phyloP scores from a whole-genome alignment of 2,113 vertebrate species.

The Podarcis muralis region DNA sequence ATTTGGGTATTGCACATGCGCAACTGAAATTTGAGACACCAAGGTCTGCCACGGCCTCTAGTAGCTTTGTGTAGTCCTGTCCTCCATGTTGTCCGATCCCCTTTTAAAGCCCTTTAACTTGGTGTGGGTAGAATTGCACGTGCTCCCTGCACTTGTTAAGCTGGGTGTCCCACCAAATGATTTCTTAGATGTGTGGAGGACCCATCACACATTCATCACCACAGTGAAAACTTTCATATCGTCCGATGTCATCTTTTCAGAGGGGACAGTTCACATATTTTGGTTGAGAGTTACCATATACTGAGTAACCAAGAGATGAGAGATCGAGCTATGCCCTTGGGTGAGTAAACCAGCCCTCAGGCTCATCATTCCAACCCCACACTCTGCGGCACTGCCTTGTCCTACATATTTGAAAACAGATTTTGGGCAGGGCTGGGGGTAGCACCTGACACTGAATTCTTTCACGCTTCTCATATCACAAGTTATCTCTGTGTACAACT shows the following conservation, averaged over 20 bases:
- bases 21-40: no score
- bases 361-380: not conserved
- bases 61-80: no score
- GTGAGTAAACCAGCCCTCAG: not conserved
- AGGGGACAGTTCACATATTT: no score
- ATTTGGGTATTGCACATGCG: no score
- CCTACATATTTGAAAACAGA: not conserved
- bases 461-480: accelerated
- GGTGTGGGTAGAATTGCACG: not conserved
- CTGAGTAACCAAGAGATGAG: not conserved
- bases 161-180: not conserved
- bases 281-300: not conserved
- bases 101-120: no score
- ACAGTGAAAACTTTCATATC: not conserved
- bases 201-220: not conserved
- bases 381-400: not conserved
- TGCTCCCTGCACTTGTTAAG: not conserved
- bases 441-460: not conserved
- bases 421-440: not conserved
- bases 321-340: not conserved
- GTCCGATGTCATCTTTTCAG: not conserved
- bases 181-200: not conserved
- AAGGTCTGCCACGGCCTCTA: no score
- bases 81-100: no score
- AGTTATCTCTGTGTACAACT: constrained; percentile 30